Conservation (phyloP, 2,888 invertebrate genomes). For the Odontothrips loti region DNA sequence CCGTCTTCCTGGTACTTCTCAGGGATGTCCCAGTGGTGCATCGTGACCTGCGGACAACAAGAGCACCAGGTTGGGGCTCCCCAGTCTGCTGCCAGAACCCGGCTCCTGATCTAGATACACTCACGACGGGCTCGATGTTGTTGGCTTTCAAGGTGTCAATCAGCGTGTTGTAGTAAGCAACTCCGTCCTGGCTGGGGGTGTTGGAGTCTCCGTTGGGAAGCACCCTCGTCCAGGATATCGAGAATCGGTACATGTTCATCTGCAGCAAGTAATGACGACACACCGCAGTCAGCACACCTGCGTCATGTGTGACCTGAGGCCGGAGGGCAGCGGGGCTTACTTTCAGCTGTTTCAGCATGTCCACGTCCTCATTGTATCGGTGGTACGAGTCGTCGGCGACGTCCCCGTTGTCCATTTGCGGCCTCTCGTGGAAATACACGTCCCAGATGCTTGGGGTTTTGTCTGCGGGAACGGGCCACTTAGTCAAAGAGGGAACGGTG, state of each 20-base stretch:
- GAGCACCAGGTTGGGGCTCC: too few species aligned
- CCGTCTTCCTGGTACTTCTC: constrained; percentile 60
- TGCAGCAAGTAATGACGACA: not conserved
- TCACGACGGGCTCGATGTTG: not conserved
- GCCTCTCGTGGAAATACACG: constrained; percentile 53
- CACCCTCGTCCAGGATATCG: constrained; percentile 43
- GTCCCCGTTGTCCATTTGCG: constrained; percentile 56
- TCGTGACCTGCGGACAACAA: constrained; percentile 47
- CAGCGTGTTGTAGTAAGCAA: not conserved
- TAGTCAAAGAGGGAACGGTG: not conserved
- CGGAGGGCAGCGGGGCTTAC: constrained; percentile 40
- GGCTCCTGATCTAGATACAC: not conserved
- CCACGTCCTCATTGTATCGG: constrained; percentile 56
- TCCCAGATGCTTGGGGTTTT: constrained; percentile 65
- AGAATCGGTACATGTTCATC: not conserved
- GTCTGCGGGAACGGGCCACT: constrained; percentile 45
- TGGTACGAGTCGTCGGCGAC: constrained; percentile 63
- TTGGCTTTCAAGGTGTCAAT: not conserved
- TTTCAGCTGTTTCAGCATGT: constrained; percentile 53
- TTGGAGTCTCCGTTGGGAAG: not conserved
- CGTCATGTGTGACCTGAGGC: not conserved
- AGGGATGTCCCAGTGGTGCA: constrained; percentile 68
- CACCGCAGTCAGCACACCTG: not conserved
- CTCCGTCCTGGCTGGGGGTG: not conserved
- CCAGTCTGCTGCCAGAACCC: too few species aligned